Evolutionary conservation across 1,140 invertebrate genomes (phyloP), one percentile per base, ranked within the genome.

Genomic region (Hycleus cichorii): DNA sequence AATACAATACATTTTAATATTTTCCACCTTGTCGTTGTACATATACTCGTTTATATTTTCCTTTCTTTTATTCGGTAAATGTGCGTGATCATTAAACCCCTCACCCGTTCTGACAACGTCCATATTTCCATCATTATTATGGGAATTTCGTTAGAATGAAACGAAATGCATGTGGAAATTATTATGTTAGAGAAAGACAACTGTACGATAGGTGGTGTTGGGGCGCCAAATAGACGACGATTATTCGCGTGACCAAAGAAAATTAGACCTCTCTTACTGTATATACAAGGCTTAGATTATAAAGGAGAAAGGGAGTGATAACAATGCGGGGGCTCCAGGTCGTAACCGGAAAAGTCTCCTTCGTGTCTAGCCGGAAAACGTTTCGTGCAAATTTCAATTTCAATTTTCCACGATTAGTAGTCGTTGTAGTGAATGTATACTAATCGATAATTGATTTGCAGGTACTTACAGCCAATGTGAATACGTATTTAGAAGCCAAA

Each of bases 381-480:
- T 32, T 32, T 32, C 32, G 32, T 32, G 32, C 32, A 32, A 32
- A 32, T 32, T 32, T 32, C 32, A 32, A 32, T 32, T 32, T 7
- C 4, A 32, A 32, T 32, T 32, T 32, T 32, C 38, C 32, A 18
- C 46, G 44, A 39, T 44, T 44, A 12, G 27, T 46, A 32, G 10
- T 26, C 51, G 24, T 52, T 18, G 18, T 18, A 18, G 18, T 18
- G 18, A 18, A 18, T 18, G 2, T 18, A 18, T 18, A 18, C 18
- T 32, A 32, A 32, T 32, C 32, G 32, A 32, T 32, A 32, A 32
- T 32, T 32, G 32, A 32, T 9, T 72, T 71, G 3, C 78, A 92
- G 89, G 85, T 91, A 40, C 77, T 93, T 40, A 72, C 77, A 3
- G 91, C 86, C 10, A 94, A 94, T 74, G 83, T 79, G n/a, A 93